Evolutionary conservation across 2,888 invertebrate genomes (phyloP).

Genomic region (Ornithoptera priamus): DNA sequence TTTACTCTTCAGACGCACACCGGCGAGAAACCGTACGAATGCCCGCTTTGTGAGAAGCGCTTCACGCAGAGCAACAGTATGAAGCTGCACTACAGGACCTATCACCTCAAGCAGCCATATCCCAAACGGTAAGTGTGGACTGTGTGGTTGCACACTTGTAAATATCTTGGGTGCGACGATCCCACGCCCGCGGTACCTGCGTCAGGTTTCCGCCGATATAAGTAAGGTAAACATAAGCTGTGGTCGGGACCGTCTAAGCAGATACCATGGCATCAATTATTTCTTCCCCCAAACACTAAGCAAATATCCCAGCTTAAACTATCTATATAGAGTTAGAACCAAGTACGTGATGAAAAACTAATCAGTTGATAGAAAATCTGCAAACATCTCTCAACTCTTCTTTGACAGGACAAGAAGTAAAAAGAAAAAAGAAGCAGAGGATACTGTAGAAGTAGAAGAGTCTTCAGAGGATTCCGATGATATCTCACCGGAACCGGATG

Average conservation of each 20-base stretch:
- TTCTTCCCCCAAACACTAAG: no score
- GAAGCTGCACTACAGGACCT: constrained; percentile 67
- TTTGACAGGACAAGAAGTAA: constrained; percentile 47
- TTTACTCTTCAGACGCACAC: constrained; percentile 61
- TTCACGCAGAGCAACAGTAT: constrained; percentile 73
- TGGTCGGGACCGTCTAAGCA: background rate
- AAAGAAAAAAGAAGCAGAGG: constrained; percentile 42
- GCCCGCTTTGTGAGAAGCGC: constrained; percentile 63
- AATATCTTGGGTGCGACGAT: background rate
- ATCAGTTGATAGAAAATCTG: background rate
- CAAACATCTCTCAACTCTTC: background rate
- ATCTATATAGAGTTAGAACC: no score
- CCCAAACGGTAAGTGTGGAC: constrained; percentile 58
- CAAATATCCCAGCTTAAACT: no score
- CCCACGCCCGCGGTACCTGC: background rate
- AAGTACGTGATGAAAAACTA: background rate
- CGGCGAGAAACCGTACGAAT: constrained; percentile 62
- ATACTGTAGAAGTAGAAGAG: constrained; percentile 36
- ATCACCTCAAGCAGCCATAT: constrained; percentile 68
- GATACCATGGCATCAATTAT: no score
- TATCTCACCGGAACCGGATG: constrained; percentile 39
- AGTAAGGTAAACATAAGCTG: background rate
- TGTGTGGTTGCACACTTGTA: background rate
- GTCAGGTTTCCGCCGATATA: background rate
- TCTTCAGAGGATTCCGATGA: constrained; percentile 39